Base-by-base conservation (phyloP, 2,797 vertebrate species). In the Parotocinclus haroldoi region DNA sequence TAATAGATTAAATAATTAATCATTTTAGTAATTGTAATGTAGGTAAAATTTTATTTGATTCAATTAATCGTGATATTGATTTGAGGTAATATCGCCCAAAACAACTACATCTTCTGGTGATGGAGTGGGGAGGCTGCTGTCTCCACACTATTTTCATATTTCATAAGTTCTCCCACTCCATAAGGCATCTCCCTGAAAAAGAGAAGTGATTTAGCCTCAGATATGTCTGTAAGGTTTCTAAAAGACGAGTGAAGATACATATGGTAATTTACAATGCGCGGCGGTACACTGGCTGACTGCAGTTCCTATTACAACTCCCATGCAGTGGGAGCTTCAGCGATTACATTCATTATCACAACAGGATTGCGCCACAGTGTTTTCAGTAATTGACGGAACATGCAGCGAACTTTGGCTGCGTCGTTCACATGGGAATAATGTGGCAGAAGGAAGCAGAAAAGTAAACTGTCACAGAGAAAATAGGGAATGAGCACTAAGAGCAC, bases 271-370 rank as follows among this genome's bases (percentile, higher is more conserved):
- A 62, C 42, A 44, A 58, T 66, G 40, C 69, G 46, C 76, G 46
- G 55, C 52, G 58, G 56, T 67, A 12, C 16, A 50, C 61, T 40
- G 58, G 49, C 63, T 68, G 72, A 77, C 63, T 37, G 48, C 61
- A n/a, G 46, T 70, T 73, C 63, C 55, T 55, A 55, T 78, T 76
- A 81, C 72, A 77, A 78, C 11, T 5, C 76, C 44, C 63, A 70
- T 83, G 75, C 79, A 76, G 73, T 36, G 9, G 78, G 80, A 79
- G 78, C 39, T 60, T 68, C 54, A 49, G 69, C 63, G 48, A 86
- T 86, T 81, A 71, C 58, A 66, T 81, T 82, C 42, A 84, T 84
- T 88, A 86, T 83, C 83, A 69, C 79, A 48, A 27, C 81, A 81
- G 11, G 73, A 71, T 62, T 82, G 75, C 71, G 70, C 12, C 53